Percentiles rank a stretch among this genome's conserved stretches.
These are phyloP conservation scores for Hesperophylax magnus DNA, from an alignment of 1,140 invertebrate species.

Conservation along the genomic window DNA sequence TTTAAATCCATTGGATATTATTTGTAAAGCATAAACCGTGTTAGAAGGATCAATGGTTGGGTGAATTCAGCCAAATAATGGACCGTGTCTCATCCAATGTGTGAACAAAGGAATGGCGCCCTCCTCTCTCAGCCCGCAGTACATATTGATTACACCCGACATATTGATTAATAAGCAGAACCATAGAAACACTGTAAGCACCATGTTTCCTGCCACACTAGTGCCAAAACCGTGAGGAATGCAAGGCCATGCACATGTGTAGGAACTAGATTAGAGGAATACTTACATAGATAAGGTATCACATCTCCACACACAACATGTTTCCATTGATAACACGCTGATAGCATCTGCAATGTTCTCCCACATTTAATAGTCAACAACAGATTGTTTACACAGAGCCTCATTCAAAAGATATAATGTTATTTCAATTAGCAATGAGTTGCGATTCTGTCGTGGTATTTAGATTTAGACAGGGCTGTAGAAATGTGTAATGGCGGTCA, in stretches of 20 bases:
- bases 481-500: too few species aligned
- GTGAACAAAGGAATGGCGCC: background rate
- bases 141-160: slow-evolving; percentile 28
- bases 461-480: too few species aligned
- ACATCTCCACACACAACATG: slow-evolving; percentile 11
- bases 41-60: too few species aligned
- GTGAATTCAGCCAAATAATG: background rate
- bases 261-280: slow-evolving; percentile 12
- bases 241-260: slow-evolving; percentile 13
- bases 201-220: slow-evolving; percentile 1
- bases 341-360: slow-evolving; percentile 13
- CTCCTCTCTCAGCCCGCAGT: background rate
- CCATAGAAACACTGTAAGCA: slow-evolving; percentile 35
- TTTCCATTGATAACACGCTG: slow-evolving; percentile 7
- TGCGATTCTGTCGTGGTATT: too few species aligned
- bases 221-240: slow-evolving; percentile 3
- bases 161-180: slow-evolving; percentile 29
- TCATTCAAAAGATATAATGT: too few species aligned
- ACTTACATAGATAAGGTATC: slow-evolving; percentile 28
- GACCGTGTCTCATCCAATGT: background rate
- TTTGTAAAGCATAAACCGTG: too few species aligned
- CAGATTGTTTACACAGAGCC: too few species aligned
- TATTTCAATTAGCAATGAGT: too few species aligned
- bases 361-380: too few species aligned
- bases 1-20: too few species aligned